Conservation (phyloP, 2,888 invertebrate species). For the Diarsia mendica region DNA sequence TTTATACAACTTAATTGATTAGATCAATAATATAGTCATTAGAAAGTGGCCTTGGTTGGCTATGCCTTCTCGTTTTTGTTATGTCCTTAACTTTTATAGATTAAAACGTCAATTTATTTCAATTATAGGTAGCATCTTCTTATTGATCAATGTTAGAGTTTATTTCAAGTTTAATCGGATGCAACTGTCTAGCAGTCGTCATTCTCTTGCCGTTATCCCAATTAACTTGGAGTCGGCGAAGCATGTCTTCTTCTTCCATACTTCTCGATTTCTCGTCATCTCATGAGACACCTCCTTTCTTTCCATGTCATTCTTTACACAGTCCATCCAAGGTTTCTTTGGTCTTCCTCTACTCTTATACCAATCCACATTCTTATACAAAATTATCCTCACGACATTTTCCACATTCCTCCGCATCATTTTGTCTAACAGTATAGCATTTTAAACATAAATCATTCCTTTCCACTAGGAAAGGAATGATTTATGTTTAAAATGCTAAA, state of each 20-base stretch:
- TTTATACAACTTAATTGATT: background rate
- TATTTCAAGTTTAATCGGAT: background rate
- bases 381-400: too few species aligned
- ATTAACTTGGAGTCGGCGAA: too few species aligned
- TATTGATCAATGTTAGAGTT: background rate
- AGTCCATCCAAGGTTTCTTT: too few species aligned
- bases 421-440: background rate
- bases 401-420: background rate
- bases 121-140: background rate
- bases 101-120: background rate
- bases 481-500: too few species aligned
- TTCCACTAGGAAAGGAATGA: too few species aligned
- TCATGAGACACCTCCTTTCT: too few species aligned
- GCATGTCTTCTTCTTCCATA: too few species aligned
- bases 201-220: too few species aligned
- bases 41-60: background rate
- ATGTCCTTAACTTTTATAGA: background rate
- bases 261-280: too few species aligned
- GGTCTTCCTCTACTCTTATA: too few species aligned
- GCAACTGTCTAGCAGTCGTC: background rate
- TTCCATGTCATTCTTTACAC: too few species aligned
- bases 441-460: background rate
- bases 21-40: slow-evolving; percentile 21
- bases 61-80: background rate
- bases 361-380: too few species aligned